A percentile compares a stretch with the other conserved stretches of the same genome.
Conservation (phyloP, 1,140 invertebrate species). For the Mizuhopecten yessoensis region DNA sequence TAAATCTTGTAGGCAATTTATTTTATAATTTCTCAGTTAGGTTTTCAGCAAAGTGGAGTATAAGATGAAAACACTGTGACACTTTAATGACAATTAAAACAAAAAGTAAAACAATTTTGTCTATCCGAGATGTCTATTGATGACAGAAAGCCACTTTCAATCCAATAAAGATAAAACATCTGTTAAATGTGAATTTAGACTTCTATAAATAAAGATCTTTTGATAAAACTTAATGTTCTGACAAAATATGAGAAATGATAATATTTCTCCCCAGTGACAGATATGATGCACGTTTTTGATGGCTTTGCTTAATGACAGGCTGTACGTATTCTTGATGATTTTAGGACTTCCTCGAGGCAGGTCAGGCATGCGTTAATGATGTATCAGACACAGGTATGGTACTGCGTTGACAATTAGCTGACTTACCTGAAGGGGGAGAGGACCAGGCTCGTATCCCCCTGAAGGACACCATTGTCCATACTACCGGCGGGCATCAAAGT, state of each 20-base stretch:
- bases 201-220: not conserved
- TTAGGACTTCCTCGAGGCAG: not conserved
- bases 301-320: not conserved
- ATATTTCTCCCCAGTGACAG: not conserved
- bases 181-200: not conserved
- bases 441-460: not conserved
- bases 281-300: too few relatives aligned
- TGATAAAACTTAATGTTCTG: not conserved
- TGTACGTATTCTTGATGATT: not conserved
- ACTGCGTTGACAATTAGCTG: not conserved
- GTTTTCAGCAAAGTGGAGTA: not conserved
- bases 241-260: too few relatives aligned
- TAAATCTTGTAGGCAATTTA: not conserved
- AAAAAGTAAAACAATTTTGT: not conserved
- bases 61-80: too few relatives aligned
- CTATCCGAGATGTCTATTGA: too few relatives aligned
- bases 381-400: not conserved
- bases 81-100: not conserved
- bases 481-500: not conserved
- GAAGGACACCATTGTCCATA: not conserved
- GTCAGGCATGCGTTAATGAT: not conserved
- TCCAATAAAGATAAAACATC: not conserved
- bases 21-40: not conserved
- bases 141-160: too few relatives aligned
- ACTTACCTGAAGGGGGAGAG: constrained; percentile 13